Conservation (phyloP, 1,140 invertebrate species). For the Matsumurasca onukii region DNA sequence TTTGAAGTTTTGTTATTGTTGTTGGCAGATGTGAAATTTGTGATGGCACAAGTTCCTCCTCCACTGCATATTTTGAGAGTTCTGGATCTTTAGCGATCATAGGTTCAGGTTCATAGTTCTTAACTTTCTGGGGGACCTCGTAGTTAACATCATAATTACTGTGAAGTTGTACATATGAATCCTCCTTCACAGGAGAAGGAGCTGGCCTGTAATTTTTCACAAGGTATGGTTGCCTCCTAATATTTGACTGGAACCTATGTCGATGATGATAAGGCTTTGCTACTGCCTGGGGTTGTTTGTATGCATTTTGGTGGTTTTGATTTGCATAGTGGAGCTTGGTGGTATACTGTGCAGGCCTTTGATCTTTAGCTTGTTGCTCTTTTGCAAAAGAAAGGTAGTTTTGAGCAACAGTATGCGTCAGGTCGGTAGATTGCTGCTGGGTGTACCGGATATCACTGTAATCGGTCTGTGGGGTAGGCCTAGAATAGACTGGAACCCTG, state of each 20-base stretch:
- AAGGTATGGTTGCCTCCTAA: neutral
- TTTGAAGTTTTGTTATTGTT: conserved; percentile 2
- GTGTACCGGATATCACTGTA: conserved; percentile 42
- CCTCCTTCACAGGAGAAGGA: neutral
- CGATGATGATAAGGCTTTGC: neutral
- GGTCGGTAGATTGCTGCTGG: conserved; percentile 33
- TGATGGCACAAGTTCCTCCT: neutral
- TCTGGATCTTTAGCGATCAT: conserved; percentile 5
- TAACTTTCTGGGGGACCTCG: neutral
- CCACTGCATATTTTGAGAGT: neutral
- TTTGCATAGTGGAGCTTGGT: conserved; percentile 16
- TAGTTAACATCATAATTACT: neutral
- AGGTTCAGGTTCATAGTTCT: neutral
- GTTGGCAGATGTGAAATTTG: neutral
- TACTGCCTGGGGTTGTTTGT: neutral
- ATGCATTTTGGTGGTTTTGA: conserved; percentile 2
- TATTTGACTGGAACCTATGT: no score
- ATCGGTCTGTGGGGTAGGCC: conserved; percentile 7
- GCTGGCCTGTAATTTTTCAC: neutral
- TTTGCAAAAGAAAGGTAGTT: conserved; percentile 36
- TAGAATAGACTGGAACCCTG: conserved; percentile 10
- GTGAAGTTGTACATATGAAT: neutral
- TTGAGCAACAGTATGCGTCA: conserved; percentile 33
- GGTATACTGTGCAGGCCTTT: conserved; percentile 42
- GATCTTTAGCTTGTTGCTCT: neutral